Evolutionary conservation across 2,797 vertebrate species (phyloP), one percentile per base, ranked within the genome.

Genomic region (Ispidina lecontei): DNA sequence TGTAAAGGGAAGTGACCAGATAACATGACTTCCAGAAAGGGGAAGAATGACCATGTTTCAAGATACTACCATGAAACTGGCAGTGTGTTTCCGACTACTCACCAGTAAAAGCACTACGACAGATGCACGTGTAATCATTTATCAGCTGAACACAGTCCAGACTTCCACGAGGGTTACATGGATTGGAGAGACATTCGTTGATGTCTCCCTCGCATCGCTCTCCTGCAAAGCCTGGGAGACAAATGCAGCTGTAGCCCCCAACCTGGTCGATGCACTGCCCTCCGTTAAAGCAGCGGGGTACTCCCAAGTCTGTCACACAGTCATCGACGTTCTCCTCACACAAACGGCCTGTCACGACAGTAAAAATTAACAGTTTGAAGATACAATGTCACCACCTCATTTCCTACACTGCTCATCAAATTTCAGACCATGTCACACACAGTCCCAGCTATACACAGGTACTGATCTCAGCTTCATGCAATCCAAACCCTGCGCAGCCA

Each of bases 181-280:
- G 99, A 56, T 56, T 97, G 22, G 98, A 98, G 12, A 98, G 97
- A 88, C 99, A 99, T 91, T 99, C 99, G 0, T 99, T 99, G 87
- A 99, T 97, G 93, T 99, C 99, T 1, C 99, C 99, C 89, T 99
- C 98, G 1, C 99, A 99, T 77, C 98, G 98, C 79, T 99, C 98
- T 7, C 99, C 99, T 1, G 98, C 98, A 19, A 99, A 99, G 69
- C 99, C 99, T 2, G 98, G 97, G 29, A 97, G 97, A 63, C 99
- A 99, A 65, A 92, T 87, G 72, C 99, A 99, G 4, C 97, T 98
- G 95, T 98, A 99, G 59, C 98, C 98, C 7, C 99, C 98, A 0
- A 99, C 96, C 21, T 98, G 98, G 17, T 99, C 99, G 33, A 98
- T 90, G 85, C 99, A 99, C 95, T 98, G 98, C 10, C 98, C 97